Conservation (phyloP, 2,113 vertebrate genomes). For the Seriola dumerili region DNA sequence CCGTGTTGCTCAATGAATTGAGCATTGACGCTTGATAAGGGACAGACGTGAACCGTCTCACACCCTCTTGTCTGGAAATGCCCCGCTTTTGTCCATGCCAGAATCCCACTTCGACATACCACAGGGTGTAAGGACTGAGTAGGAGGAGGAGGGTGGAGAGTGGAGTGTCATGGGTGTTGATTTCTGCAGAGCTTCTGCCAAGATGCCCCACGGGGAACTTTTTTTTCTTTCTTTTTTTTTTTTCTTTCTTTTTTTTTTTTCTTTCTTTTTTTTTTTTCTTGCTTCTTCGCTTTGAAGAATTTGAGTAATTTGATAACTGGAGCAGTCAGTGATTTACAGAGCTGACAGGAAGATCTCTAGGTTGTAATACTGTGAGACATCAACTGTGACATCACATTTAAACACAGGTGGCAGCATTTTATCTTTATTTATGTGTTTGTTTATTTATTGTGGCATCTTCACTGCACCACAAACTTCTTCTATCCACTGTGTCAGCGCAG, state of each 20-base stretch:
- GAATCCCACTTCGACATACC: slow-evolving; percentile 38
- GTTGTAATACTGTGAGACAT: background rate
- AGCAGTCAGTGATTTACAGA: background rate
- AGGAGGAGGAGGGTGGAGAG: background rate
- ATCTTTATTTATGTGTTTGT: background rate
- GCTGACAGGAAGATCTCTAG: background rate
- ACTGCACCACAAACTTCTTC: too few relatives aligned
- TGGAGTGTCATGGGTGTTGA: slow-evolving; percentile 26
- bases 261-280: slow-evolving; percentile 3
- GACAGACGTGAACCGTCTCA: slow-evolving; percentile 7
- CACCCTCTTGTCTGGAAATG: slow-evolving; percentile 53
- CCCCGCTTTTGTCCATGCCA: slow-evolving; percentile 34
- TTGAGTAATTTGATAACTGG: slow-evolving; percentile 25
- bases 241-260: background rate
- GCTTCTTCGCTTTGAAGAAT: slow-evolving; percentile 5
- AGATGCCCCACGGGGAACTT: slow-evolving; percentile 32
- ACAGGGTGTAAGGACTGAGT: background rate
- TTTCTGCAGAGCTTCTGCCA: slow-evolving; percentile 48
- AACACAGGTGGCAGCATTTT: slow-evolving; percentile 34
- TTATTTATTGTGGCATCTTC: background rate
- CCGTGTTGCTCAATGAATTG: slow-evolving; percentile 37
- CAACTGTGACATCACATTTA: background rate
- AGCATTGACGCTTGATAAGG: slow-evolving; percentile 25
- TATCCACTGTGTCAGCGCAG: too few relatives aligned
- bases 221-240: background rate